These are phyloP conservation scores for Himalopsyche phryganea DNA, from an alignment of 1,140 invertebrate genomes.

Conservation along the genomic window DNA sequence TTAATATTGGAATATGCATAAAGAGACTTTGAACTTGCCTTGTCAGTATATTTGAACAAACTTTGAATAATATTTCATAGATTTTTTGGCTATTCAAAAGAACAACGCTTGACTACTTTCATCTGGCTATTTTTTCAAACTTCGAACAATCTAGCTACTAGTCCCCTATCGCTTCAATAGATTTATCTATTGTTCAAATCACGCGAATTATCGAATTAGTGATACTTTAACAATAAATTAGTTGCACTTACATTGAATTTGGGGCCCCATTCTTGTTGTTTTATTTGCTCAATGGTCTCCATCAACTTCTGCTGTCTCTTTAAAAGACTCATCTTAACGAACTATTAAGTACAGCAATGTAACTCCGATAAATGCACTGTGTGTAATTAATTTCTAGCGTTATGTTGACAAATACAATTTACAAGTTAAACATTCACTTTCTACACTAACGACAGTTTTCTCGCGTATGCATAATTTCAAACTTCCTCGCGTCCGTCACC, in stretches of 20 bases:
- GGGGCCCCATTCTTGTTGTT: slow-evolving; percentile 44
- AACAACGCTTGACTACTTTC: no score
- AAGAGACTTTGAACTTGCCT: no score
- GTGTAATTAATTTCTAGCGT: not conserved
- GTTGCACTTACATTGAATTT: slow-evolving; percentile 32
- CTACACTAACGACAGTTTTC: not conserved
- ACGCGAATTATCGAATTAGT: no score
- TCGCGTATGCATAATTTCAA: not conserved
- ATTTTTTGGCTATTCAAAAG: no score
- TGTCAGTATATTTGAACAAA: no score
- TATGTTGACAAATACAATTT: not conserved
- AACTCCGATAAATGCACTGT: not conserved
- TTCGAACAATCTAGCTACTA: no score
- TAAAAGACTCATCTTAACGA: slow-evolving; percentile 43
- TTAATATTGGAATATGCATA: no score
- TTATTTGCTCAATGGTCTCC: slow-evolving; percentile 48
- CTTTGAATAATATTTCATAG: no score
- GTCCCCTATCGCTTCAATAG: no score
- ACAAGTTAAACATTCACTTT: not conserved
- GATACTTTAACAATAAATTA: no score
- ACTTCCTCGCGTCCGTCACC: not conserved
- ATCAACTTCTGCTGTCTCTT: slow-evolving; percentile 47
- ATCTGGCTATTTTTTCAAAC: no score
- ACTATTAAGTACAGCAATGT: not conserved
- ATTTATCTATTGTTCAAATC: no score